Evolutionary conservation across 2,113 vertebrate species (phyloP), one percentile per base, ranked within the genome.

Genomic region (Anarrhichthys ocellatus): DNA sequence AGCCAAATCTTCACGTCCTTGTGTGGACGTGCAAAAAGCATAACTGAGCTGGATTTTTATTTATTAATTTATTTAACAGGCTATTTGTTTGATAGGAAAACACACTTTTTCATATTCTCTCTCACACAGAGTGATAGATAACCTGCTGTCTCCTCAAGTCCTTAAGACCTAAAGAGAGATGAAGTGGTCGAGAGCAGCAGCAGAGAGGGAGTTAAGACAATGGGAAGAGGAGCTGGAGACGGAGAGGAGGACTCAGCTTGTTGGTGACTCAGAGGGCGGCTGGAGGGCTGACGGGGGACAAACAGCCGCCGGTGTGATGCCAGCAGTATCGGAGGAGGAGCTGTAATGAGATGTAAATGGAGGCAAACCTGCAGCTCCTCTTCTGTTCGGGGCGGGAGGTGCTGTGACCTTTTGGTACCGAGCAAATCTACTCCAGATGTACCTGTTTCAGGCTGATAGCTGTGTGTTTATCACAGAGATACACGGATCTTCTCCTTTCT

Each of bases 341-440:
- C 70, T 75, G 76, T 78, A 89, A 85, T 82, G 65, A 85, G 76
- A 89, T 85, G 84, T 40, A 76, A 80, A 87, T 80, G 71, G 44
- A 78, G 27, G 52, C 54, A 46, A 80, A 38, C 62, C 59, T 72
- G 38, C 38, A 34, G 34, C 34, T 34, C 34, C 34, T 34, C 34
- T 34, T 34, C 5, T 34, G 34, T 34, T 34, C 5, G 34, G 34
- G 34, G 34, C 34, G 6, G 34, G 34, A 34, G 34, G 34, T 34
- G 34, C 34, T 34, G 34, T 6, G 38, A 38, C 38, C 38, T 38
- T 38, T 38, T 9, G 38, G 38, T 9, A 7, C 36, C 5, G 34
- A 34, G 34, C 5, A 34, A 34, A 34, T 38, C 38, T 8, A 9
- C 38, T 38, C 38, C 38, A 9, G 38, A 38, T 9, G 7, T 9